Evolutionary conservation across 2,113 vertebrate species (phyloP), one percentile per base, ranked within the genome.

Genomic region (Thymallus thymallus): DNA sequence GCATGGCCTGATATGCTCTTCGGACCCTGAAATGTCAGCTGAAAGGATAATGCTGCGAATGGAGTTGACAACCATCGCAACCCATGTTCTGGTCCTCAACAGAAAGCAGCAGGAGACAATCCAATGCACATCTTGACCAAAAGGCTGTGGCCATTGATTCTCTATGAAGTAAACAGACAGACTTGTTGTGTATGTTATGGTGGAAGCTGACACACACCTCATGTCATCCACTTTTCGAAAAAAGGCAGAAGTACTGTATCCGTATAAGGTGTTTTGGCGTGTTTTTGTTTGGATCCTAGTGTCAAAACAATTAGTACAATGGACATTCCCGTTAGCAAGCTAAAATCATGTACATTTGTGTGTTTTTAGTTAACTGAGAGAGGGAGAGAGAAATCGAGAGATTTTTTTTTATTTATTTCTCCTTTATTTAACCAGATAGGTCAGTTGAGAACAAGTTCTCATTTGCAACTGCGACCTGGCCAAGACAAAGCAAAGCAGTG

Each of bases 341-440:
- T 45, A 45, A 45, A 45, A 45, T 6, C 41, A 45, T 45, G 80
- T 29, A 29, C 29, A 29, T 29, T 29, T 29, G 29, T 29, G 29
- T 29, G 2, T 29, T 29, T 29, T 29, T 2, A 26, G 29, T 29
- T 29, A 29, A 29, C 85, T 76, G 83, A 73, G 84, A 9, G 41
- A 30, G 14, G 6, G 30, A 23, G 82, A 91, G 90, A 91, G 85
- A 90, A 92, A 92, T 29, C 29, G 29, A 90, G 85, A 86, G 86
- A n/a, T n/a, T n/a, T n/a, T n/a, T n/a, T n/a, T n/a, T n/a, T n/a
- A n/a, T n/a, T n/a, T n/a, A n/a, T n/a, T n/a, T n/a, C n/a, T n/a
- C n/a, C n/a, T n/a, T n/a, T n/a, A n/a, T n/a, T n/a, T n/a, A n/a
- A n/a, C n/a, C n/a, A n/a, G n/a, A n/a, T n/a, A n/a, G n/a, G n/a